Conservation (phyloP, 2,888 invertebrate species). For the Trissonchulus latispiculum region DNA sequence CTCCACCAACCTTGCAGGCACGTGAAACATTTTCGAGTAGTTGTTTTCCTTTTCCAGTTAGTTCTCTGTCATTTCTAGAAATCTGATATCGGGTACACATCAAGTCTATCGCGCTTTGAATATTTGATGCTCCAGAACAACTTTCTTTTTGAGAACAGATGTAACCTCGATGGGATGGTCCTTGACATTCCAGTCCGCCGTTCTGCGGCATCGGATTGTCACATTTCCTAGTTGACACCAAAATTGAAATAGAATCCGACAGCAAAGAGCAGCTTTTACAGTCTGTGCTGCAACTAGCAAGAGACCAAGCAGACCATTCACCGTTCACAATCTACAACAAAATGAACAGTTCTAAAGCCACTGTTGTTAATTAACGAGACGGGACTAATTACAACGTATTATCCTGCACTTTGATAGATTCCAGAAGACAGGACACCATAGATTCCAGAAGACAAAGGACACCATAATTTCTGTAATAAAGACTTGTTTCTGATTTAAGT, state of each 20-base stretch:
- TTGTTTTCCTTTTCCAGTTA: conserved; percentile 40
- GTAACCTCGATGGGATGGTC: conserved; percentile 32
- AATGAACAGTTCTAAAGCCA: too few species aligned
- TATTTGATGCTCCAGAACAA: conserved; percentile 9
- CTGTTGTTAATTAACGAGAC: too few species aligned
- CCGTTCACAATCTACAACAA: conserved; percentile 33
- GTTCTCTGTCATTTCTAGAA: conserved; percentile 36
- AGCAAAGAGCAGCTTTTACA: conserved; percentile 35
- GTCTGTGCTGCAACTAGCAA: conserved; percentile 30
- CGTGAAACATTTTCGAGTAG: conserved; percentile 38
- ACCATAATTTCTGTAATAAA: too few species aligned
- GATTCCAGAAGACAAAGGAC: too few species aligned
- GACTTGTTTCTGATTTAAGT: too few species aligned
- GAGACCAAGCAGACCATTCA: conserved; percentile 38
- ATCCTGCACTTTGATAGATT: too few species aligned
- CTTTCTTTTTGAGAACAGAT: conserved; percentile 31
- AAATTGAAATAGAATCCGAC: conserved; percentile 30
- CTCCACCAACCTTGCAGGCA: conserved; percentile 44
- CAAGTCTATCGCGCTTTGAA: conserved; percentile 28
- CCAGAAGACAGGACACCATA: too few species aligned
- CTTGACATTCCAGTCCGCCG: conserved; percentile 39
- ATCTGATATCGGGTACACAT: conserved; percentile 38
- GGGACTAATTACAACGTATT: too few species aligned
- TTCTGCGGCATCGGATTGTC: conserved; percentile 38
- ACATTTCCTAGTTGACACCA: conserved; percentile 31